Evolutionary conservation across 92 coral and sea anemone species (phyloP), one percentile per base, ranked within the genome.

Genomic region (Epizoanthus stellaris): DNA sequence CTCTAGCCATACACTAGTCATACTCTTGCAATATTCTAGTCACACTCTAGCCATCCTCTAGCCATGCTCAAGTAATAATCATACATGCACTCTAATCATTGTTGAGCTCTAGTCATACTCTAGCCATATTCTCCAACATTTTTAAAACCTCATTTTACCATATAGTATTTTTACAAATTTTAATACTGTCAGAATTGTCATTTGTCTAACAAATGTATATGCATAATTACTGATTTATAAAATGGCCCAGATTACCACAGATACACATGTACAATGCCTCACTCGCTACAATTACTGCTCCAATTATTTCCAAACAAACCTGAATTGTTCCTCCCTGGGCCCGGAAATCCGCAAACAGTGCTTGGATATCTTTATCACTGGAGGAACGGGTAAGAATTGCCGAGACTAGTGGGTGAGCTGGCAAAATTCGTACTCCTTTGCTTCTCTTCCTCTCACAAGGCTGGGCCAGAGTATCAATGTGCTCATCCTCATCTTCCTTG

Each of bases 311-410:
- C 11, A 62, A 40, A 77, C 82, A 19, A 62, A 79, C 83, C 52
- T 85, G 92, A 36, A 96, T 89, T 60, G 91, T 94, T 20, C 99
- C 99, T 38, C 99, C 99, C 62, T 93, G 97, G 3, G 99, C 95
- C 56, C 99, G 81, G 73, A 89, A 96, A 75, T 93, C 95, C 1
- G 98, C 89, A 1, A 96, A 74, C 47, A 94, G 62, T 0, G 90
- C 91, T 87, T 86, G 97, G 40, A 90, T 85, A 20, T 90, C 80
- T 30, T 72, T 82, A 43, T 89, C 89, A 17, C 47, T 54, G 3
- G 82, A 56, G 53, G 87, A 91, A 71, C 93, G 71, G 38, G 86
- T 93, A 25, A 94, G 82, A 20, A 86, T 76, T 15, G 99, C 91
- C 61, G 86, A 86, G 3, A 92, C 80, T 12, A 96, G 79, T 2